These are phyloP conservation scores for Keiferia lycopersicella DNA, from an alignment of 2,888 invertebrate species.

Conservation along the genomic window DNA sequence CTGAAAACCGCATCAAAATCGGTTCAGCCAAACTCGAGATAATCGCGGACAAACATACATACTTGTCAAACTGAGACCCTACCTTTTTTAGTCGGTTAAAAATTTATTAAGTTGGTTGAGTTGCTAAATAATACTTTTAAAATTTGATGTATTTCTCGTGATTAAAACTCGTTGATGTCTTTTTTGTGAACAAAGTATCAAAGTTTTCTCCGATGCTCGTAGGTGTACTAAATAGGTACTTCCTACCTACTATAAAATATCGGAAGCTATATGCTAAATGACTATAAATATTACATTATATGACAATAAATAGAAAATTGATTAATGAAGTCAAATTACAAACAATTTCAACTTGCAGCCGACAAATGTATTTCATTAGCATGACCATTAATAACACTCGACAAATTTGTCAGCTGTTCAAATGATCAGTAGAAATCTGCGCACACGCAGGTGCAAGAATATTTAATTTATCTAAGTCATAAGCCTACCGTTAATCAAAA, in stretches of 20 bases:
- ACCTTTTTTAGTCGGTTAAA: no score
- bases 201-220: no score
- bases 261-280: neutral
- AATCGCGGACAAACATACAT: no score
- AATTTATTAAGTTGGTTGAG: no score
- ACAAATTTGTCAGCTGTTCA: neutral
- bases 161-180: neutral
- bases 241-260: no score
- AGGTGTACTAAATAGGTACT: no score
- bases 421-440: neutral
- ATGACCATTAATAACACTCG: neutral
- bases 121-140: no score
- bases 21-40: no score
- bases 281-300: no score
- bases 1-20: no score
- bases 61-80: no score
- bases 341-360: slow-evolving; percentile 6
- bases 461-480: neutral
- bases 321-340: slow-evolving; percentile 9
- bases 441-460: neutral
- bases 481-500: no score
- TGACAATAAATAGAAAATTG: neutral
- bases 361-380: neutral
- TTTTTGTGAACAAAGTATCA: neutral
- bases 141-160: neutral